Percentiles rank a stretch among this genome's conserved stretches.
Evolutionary conservation across 2,113 vertebrate species (phyloP).

Genomic region (Symphodus melops): DNA sequence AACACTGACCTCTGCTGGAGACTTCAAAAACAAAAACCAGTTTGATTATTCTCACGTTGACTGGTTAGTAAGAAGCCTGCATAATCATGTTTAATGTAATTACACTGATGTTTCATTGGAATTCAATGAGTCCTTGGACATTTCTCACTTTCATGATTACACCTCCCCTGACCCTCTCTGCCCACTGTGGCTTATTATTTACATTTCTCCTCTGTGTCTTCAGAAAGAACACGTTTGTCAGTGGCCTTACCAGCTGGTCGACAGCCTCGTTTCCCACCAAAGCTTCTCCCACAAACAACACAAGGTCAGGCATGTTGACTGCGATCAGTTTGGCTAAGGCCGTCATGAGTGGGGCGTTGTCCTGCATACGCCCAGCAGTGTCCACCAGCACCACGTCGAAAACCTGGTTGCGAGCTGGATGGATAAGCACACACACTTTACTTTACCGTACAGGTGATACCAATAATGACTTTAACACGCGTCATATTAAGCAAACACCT

Average conservation of each 20-base stretch:
- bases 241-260: slow-evolving; percentile 93
- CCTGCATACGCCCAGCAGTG: slow-evolving; percentile 98
- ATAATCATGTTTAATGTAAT: neutral
- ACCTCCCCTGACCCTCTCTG: neutral
- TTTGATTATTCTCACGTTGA: too few relatives aligned
- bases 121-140: neutral
- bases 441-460: neutral
- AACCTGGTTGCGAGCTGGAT: slow-evolving; percentile 91
- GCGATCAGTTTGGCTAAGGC: slow-evolving; percentile 97
- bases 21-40: neutral
- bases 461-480: neutral
- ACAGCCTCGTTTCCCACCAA: slow-evolving; percentile 97
- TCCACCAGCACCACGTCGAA: slow-evolving; percentile 99
- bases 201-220: neutral
- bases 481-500: too few relatives aligned
- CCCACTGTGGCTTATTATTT: neutral
- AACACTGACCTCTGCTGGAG: slow-evolving; percentile 58
- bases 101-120: neutral
- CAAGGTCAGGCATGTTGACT: slow-evolving; percentile 94
- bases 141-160: neutral
- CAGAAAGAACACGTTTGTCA: neutral
- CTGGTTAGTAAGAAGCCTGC: neutral
- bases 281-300: slow-evolving; percentile 97
- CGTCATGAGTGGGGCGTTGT: slow-evolving; percentile 96
- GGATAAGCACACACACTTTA: neutral